phyloP scores from a whole-genome alignment of 1,140 invertebrate genomes.

The Diuraphis noxia region DNA sequence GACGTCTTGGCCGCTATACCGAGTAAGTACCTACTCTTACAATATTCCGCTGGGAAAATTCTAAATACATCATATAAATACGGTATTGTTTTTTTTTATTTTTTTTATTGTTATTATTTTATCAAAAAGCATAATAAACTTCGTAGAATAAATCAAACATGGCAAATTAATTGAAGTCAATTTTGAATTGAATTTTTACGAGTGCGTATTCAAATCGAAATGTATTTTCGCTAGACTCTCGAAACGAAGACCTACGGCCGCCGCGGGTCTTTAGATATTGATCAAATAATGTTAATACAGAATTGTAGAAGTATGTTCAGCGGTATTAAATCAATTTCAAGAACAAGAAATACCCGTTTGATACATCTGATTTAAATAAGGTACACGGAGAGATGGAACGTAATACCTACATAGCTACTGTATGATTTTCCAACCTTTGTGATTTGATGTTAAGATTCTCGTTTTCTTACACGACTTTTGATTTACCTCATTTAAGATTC shows the following conservation, averaged over 20 bases:
- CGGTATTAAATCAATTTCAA: neutral
- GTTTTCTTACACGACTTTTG: neutral
- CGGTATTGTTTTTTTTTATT: neutral
- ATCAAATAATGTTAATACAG: constrained; percentile 31
- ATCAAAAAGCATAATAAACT: neutral
- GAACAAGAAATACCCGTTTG: neutral
- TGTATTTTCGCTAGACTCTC: neutral
- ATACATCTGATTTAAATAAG: neutral
- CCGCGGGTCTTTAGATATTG: neutral
- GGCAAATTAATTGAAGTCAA: neutral
- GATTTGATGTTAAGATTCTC: neutral
- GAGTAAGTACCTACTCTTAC: neutral
- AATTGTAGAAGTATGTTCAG: neutral
- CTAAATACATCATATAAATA: neutral
- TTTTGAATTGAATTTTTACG: neutral
- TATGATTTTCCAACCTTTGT: neutral
- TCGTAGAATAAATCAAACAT: neutral
- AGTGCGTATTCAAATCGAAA: neutral
- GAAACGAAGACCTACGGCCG: neutral
- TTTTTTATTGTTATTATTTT: neutral
- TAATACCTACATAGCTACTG: no score
- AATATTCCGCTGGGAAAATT: neutral
- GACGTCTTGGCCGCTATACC: neutral
- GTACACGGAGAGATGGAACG: neutral
- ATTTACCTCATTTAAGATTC: neutral